Evolutionary conservation across 2,888 invertebrate species (phyloP).

Genomic region (Cyclophora albipunctata): DNA sequence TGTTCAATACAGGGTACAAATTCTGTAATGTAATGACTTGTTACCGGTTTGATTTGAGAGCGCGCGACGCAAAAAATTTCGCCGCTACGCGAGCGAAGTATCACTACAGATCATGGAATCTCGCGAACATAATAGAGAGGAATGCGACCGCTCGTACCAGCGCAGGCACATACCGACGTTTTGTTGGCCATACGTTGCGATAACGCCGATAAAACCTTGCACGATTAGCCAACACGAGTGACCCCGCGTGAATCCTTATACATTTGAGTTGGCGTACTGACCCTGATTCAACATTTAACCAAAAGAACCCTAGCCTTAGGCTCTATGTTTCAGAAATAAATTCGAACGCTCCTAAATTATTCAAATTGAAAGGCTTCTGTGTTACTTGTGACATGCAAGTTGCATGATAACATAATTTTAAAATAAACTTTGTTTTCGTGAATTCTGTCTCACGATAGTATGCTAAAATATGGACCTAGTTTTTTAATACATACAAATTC

Average conservation of each 20-base stretch:
- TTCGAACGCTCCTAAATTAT: neutral
- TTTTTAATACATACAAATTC: no score
- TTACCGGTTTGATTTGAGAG: conserved; percentile 67
- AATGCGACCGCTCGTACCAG: conserved; percentile 41
- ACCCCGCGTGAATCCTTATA: conserved; percentile 44
- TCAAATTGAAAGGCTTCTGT: neutral
- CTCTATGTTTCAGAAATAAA: neutral
- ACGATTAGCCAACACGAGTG: conserved; percentile 63
- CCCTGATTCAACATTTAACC: conserved; percentile 6
- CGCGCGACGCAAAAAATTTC: conserved; percentile 63
- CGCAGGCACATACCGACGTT: conserved; percentile 19
- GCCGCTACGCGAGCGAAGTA: conserved; percentile 53
- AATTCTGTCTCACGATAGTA: no score
- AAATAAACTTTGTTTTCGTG: no score
- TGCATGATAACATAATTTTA: no score
- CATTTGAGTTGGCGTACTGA: conserved; percentile 22
- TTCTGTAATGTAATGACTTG: conserved; percentile 39
- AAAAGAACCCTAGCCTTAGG: conserved; percentile 8
- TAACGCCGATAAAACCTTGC: conserved; percentile 63
- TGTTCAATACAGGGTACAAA: conserved; percentile 16
- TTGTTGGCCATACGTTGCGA: conserved; percentile 39
- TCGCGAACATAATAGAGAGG: conserved; percentile 63
- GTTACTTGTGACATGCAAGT: no score
- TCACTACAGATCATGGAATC: conserved; percentile 43
- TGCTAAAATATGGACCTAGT: no score